phyloP scores from a whole-genome alignment of 2,113 vertebrate species.

The Heliornis fulica region DNA sequence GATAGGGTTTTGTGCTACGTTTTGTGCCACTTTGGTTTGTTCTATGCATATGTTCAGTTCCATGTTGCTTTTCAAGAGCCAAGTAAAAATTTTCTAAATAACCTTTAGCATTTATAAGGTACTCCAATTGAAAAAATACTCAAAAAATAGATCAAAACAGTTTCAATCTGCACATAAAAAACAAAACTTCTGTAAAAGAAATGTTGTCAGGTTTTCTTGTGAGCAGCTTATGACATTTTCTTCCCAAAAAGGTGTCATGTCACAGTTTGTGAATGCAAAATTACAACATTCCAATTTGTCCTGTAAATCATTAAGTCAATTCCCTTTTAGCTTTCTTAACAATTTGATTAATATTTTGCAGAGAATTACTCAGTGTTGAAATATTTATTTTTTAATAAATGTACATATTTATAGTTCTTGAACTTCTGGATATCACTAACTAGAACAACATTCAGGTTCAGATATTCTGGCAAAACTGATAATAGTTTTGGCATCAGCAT shows the following conservation, averaged over 20 bases:
- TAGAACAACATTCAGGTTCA: neutral
- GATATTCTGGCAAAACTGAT: neutral
- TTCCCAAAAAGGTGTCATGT: accelerated
- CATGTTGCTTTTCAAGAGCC: neutral
- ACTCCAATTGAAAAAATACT: neutral
- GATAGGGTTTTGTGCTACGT: neutral
- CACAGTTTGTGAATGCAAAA: neutral
- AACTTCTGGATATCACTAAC: neutral
- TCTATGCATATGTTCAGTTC: neutral
- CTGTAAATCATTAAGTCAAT: neutral
- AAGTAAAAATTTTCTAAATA: neutral
- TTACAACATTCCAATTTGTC: neutral
- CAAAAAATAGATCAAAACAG: neutral
- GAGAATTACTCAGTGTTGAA: neutral
- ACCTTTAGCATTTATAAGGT: neutral
- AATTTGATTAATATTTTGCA: neutral
- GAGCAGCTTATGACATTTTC: neutral
- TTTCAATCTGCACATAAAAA: neutral
- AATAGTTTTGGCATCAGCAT: neutral
- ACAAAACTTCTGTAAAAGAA: neutral
- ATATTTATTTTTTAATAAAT: neutral
- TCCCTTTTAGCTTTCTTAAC: neutral
- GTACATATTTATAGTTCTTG: neutral
- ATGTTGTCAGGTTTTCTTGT: neutral
- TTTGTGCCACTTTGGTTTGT: neutral